A percentile compares a stretch with the other conserved stretches of the same genome.
Conservation (phyloP, 2,113 vertebrate species). For the Oncorhynchus mykiss region DNA sequence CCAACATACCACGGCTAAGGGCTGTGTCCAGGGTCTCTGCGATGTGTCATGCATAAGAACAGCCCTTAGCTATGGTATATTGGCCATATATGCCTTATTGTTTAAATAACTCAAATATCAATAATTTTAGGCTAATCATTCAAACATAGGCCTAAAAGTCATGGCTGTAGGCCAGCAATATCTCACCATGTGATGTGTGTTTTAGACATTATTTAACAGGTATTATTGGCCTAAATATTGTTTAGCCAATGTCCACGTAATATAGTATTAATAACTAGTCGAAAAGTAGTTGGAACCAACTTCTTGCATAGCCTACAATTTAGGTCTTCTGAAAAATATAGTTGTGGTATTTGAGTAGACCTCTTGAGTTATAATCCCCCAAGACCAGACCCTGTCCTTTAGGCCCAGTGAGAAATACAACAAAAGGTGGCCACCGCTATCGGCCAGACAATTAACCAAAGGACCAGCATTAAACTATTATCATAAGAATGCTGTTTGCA, state of each 20-base stretch:
- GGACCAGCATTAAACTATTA: conserved; percentile 75
- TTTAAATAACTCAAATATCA: neutral
- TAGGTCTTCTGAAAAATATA: conserved; percentile 16
- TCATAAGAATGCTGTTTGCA: conserved; percentile 76
- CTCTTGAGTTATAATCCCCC: conserved; percentile 59
- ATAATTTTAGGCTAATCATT: neutral
- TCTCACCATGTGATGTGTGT: neutral
- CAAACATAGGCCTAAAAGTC: neutral
- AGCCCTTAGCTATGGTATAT: too few relatives aligned
- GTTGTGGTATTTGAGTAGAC: conserved; percentile 43
- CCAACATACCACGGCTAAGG: too few relatives aligned
- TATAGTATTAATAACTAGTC: neutral
- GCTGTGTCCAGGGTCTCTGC: too few relatives aligned
- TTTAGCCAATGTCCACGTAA: neutral
- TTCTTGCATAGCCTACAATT: conserved; percentile 27
- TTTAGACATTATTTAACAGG: neutral
- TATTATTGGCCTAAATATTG: neutral
- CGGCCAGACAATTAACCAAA: conserved; percentile 74
- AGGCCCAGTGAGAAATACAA: conserved; percentile 58
- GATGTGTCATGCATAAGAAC: too few relatives aligned
- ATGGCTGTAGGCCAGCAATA: neutral
- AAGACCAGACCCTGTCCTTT: conserved; percentile 55
- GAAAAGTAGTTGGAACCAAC: conserved; percentile 3
- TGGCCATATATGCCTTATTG: neutral
- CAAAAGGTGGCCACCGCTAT: conserved; percentile 74